These are phyloP conservation scores for Thalassarche chlororhynchos DNA, from an alignment of 2,113 vertebrate genomes.

Conservation along the genomic window DNA sequence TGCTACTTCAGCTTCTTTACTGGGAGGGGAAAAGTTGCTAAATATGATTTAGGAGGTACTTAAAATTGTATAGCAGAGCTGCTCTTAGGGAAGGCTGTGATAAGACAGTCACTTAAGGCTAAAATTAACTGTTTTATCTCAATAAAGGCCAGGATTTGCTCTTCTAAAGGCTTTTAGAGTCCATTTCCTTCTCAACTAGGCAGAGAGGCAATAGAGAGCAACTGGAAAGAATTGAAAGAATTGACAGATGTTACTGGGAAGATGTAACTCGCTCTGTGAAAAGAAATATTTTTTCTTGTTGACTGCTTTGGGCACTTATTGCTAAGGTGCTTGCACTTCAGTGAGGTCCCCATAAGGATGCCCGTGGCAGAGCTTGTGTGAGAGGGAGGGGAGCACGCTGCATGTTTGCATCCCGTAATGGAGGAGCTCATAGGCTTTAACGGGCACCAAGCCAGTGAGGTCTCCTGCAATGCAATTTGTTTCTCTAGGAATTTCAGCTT, in stretches of 20 bases:
- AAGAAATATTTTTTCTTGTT: background rate
- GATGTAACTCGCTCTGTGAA: background rate
- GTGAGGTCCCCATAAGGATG: background rate
- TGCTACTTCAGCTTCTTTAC: background rate
- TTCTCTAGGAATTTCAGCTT: background rate
- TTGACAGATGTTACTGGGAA: background rate
- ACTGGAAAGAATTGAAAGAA: background rate
- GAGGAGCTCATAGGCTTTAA: background rate
- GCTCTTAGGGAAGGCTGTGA: background rate
- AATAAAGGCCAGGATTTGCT: background rate
- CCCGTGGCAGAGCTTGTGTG: background rate
- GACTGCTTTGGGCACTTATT: fast-evolving
- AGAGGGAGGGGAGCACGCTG: fast-evolving
- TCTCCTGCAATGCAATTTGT: background rate
- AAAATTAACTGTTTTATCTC: background rate
- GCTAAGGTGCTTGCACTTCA: fast-evolving
- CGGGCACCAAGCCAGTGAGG: fast-evolving
- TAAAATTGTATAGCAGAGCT: background rate
- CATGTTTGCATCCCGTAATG: fast-evolving
- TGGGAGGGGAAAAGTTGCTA: background rate
- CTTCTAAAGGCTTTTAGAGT: background rate
- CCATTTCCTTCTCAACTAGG: background rate
- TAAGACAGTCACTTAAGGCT: background rate
- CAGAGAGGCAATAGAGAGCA: background rate
- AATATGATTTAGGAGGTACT: background rate